Evolutionary conservation across 2,113 vertebrate genomes (phyloP).

Genomic region (Gallinago paraguaiae): DNA sequence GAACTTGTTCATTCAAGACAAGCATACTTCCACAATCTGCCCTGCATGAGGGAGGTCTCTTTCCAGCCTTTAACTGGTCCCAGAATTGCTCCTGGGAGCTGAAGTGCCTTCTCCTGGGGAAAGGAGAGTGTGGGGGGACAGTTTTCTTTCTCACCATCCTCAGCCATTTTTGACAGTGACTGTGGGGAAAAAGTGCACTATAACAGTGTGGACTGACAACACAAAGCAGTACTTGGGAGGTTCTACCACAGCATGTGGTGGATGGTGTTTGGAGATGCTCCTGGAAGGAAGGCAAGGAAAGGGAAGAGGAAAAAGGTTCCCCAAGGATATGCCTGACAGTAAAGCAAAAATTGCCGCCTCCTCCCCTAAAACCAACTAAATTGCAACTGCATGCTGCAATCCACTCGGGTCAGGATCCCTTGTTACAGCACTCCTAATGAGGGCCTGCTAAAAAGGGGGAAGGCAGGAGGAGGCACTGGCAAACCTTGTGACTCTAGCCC

Average conservation of each 20-base stretch:
- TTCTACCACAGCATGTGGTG: fast-evolving
- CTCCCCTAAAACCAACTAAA: background rate
- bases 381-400: background rate
- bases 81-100: background rate
- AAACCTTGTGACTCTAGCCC: background rate
- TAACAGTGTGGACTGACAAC: background rate
- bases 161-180: background rate
- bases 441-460: background rate
- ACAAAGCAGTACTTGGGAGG: too few species aligned
- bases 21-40: background rate
- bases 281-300: background rate
- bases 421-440: fast-evolving
- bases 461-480: background rate
- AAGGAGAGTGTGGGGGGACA: fast-evolving
- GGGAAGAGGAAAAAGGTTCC: background rate
- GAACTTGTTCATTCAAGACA: background rate
- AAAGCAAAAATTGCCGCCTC: background rate
- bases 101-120: background rate
- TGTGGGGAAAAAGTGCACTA: background rate
- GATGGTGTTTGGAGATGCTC: background rate
- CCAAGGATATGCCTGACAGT: background rate
- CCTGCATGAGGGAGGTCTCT: background rate
- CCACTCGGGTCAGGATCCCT: background rate
- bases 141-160: background rate
- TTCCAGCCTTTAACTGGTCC: background rate